A percentile compares a stretch with the other conserved stretches of the same genome.
Conservation (phyloP, 2,113 vertebrate genomes). For the Poeciliopsis prolifica region DNA sequence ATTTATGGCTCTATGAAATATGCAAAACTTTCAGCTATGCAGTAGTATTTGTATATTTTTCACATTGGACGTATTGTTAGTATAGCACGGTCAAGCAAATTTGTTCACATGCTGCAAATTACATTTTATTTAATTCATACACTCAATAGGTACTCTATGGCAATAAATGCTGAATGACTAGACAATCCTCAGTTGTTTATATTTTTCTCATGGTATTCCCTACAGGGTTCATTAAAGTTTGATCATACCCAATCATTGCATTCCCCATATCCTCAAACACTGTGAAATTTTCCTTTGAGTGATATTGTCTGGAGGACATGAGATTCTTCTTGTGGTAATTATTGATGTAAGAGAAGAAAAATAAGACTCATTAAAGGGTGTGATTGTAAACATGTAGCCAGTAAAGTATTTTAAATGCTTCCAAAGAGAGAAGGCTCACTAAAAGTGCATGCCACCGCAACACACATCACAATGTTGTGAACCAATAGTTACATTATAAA, state of each 20-base stretch:
- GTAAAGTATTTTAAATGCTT: constrained; percentile 44
- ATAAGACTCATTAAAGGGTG: constrained; percentile 32
- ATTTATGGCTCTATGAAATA: constrained; percentile 10
- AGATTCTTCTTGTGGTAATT: constrained; percentile 53
- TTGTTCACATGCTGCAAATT: neutral
- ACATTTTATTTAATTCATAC: neutral
- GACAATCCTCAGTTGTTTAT: constrained; percentile 9
- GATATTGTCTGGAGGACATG: constrained; percentile 43
- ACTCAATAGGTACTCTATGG: neutral
- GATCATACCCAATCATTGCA: constrained; percentile 44
- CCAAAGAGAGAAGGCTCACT: constrained; percentile 1
- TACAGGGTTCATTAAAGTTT: constrained; percentile 62
- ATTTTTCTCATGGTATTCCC: constrained; percentile 18
- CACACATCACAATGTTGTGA: neutral
- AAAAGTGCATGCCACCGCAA: constrained; percentile 1
- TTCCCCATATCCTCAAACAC: constrained; percentile 32
- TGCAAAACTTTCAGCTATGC: constrained; percentile 8
- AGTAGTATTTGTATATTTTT: neutral
- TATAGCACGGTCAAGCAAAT: neutral
- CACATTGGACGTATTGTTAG: neutral
- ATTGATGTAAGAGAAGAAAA: constrained; percentile 44
- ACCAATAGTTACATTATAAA: constrained; percentile 5
- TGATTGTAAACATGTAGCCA: constrained; percentile 38
- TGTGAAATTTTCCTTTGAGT: constrained; percentile 48
- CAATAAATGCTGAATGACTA: neutral